Conservation (phyloP, 2,888 invertebrate species). For the Epinotia brunnichana region DNA sequence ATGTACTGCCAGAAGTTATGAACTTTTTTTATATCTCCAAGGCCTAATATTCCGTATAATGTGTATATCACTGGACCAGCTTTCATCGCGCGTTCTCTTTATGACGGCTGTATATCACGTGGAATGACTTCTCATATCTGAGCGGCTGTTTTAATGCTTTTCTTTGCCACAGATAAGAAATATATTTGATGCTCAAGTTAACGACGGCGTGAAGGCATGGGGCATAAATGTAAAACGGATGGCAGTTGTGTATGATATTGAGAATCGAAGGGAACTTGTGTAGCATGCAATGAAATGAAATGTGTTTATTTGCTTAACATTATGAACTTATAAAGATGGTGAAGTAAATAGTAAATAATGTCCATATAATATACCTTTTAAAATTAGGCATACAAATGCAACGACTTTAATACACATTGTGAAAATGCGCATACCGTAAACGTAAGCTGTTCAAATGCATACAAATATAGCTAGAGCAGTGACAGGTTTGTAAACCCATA, state of each 20-base stretch:
- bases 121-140: constrained; percentile 42
- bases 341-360: no score
- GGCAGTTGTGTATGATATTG: constrained; percentile 6
- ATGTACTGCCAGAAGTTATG: not conserved
- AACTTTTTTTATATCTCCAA: constrained; percentile 14
- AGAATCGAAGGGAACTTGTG: not conserved
- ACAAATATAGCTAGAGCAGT: no score
- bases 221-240: constrained; percentile 20
- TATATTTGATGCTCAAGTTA: constrained; percentile 19
- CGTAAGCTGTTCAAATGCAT: no score
- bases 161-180: constrained; percentile 36
- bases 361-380: no score
- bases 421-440: no score
- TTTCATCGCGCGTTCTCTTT: constrained; percentile 40
- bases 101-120: constrained; percentile 36
- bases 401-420: no score
- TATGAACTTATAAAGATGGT: no score
- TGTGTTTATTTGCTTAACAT: no score
- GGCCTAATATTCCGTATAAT: constrained; percentile 22
- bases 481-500: no score
- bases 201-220: constrained; percentile 7
- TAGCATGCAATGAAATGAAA: no score
- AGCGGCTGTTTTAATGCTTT: constrained; percentile 37
- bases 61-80: constrained; percentile 33
- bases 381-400: no score